Base-by-base conservation (phyloP, 2,113 vertebrate species). In the Salvelinus sp. region DNA sequence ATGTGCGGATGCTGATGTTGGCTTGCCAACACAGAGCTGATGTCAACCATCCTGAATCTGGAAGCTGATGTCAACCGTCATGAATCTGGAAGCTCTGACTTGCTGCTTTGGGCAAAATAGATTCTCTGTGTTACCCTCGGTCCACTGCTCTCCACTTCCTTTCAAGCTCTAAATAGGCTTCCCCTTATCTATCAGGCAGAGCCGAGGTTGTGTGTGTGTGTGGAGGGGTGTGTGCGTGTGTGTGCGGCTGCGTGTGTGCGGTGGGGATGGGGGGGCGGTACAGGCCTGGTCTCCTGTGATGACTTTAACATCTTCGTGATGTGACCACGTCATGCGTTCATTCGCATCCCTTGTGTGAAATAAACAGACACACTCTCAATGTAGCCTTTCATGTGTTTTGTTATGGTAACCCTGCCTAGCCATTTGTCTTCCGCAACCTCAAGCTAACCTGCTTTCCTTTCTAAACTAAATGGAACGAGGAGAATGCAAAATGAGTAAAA, bases 1-100 rank as follows among this genome's bases (percentile, higher is more conserved):
- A 84, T 65, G 82, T 82, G 82, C 83, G 85, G 76, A 75, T 54
- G 88, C 70, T 86, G 83, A 73, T 80, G 76, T 85, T 87, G 85
- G 83, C 87, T 79, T 74, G 23, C 50, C 44, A 76, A 85, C 79
- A 1, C 25, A 73, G 82, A 69, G 70, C 64, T 75, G 57, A 27
- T 72, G 70, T 72, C 70, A 58, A 58, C 70, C 6, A 18, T 58
- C 50, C 60, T 58, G 54, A 72, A 60, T 72, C 69, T n/a, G 14
- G 27, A 69, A 33, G 47, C 69, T 57, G 38, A 44, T 44, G 38
- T 44, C 38, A 44, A 54, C 70, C 1, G 48, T 57, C 48, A 71
- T 54, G 70, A 71, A 57, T 71, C 70, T 47, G 9, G 18, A 69
- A 22, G 27, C 54, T 30, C 27, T 58, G 54, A 58, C 50, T 28